These are phyloP conservation scores for Schizothorax lantsangensis DNA, from an alignment of 2,797 vertebrate species.

Conservation along the genomic window DNA sequence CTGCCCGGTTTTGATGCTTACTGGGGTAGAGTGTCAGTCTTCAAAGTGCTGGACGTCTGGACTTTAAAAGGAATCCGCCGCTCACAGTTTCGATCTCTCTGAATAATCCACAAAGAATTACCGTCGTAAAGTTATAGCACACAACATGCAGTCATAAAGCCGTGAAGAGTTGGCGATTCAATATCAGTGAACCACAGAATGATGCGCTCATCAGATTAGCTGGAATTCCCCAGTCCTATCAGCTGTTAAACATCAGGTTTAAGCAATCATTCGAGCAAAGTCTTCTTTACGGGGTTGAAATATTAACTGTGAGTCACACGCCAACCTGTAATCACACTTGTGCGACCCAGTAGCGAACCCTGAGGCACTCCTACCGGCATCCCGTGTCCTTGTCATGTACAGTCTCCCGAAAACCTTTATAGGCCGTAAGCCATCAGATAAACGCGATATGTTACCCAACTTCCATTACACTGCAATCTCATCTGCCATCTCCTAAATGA, in stretches of 20 bases:
- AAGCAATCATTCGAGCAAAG: conserved; percentile 51
- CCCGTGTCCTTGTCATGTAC: conserved; percentile 5
- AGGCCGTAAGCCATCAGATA: conserved; percentile 70
- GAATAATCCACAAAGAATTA: conserved; percentile 29
- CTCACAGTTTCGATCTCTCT: conserved; percentile 20
- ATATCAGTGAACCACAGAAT: conserved; percentile 30
- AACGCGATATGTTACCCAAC: conserved; percentile 67
- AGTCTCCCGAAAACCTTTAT: conserved; percentile 67
- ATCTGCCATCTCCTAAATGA: conserved; percentile 78
- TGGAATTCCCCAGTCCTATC: conserved; percentile 38
- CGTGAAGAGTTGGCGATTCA: background rate
- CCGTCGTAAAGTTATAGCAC: conserved; percentile 17
- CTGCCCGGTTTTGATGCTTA: background rate
- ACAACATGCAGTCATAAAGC: conserved; percentile 37
- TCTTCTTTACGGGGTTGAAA: conserved; percentile 57
- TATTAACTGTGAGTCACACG: conserved; percentile 49
- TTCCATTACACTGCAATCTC: conserved; percentile 67
- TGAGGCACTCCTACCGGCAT: conserved; percentile 41
- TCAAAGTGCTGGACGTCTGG: conserved; percentile 34
- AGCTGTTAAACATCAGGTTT: conserved; percentile 43
- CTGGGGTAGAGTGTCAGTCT: conserved; percentile 28
- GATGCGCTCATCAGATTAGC: conserved; percentile 1
- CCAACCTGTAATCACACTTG: conserved; percentile 27
- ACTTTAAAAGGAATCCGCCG: background rate
- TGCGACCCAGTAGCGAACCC: conserved; percentile 20